phyloP scores from a whole-genome alignment of 2,888 invertebrate species.

The Tinea semifulvella region DNA sequence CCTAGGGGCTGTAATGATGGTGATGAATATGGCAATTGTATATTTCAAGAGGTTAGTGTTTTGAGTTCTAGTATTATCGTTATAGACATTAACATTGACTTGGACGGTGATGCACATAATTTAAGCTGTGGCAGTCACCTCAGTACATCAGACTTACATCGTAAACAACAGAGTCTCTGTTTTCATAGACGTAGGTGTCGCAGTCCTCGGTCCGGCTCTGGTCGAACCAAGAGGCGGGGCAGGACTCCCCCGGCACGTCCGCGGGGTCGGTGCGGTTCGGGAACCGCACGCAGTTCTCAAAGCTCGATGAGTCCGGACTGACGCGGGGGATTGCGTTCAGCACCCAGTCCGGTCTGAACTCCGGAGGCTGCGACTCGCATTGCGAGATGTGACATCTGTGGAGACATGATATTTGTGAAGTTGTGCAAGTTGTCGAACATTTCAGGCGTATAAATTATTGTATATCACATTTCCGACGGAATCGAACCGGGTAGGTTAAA shows the following conservation, averaged over 20 bases:
- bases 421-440: no score
- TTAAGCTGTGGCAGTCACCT: no score
- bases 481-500: no score
- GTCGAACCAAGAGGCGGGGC: slow-evolving; percentile 42
- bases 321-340: slow-evolving; percentile 35
- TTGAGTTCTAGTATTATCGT: no score
- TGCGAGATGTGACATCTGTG: slow-evolving; percentile 43
- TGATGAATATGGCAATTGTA: no score
- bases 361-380: slow-evolving; percentile 37
- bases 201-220: slow-evolving; percentile 28
- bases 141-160: slow-evolving; percentile 55
- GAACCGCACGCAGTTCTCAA: slow-evolving; percentile 41
- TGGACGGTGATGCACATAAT: no score
- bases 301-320: slow-evolving; percentile 26
- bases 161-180: slow-evolving; percentile 45
- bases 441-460: no score
- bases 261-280: slow-evolving; percentile 23
- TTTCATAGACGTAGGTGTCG: slow-evolving; percentile 39
- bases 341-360: slow-evolving; percentile 39
- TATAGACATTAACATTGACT: no score
- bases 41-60: no score
- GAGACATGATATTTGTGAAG: no score
- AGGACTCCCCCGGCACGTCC: slow-evolving; percentile 29
- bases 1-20: no score
- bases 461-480: no score